These are phyloP conservation scores for Episyrphus balteatus DNA, from an alignment of 1,140 invertebrate genomes.

Conservation along the genomic window DNA sequence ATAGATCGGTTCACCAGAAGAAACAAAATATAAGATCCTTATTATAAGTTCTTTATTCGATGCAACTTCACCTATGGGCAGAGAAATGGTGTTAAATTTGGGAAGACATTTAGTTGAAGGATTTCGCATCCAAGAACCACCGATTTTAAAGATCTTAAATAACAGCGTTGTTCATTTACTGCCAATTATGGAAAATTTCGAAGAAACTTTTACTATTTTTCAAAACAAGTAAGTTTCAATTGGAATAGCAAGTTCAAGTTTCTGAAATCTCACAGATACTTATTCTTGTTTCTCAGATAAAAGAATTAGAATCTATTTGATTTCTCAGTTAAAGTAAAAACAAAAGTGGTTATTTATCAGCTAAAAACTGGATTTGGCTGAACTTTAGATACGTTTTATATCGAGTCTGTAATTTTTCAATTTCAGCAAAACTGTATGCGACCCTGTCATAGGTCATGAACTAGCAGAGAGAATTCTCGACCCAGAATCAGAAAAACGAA, in stretches of 20 bases:
- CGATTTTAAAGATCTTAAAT: slow-evolving; percentile 51
- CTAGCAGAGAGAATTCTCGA: slow-evolving; percentile 26
- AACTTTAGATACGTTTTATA: too few relatives aligned
- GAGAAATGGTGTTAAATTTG: slow-evolving; percentile 73
- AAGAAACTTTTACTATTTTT: slow-evolving; percentile 19
- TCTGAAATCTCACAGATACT: too few relatives aligned
- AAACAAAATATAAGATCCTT: slow-evolving; percentile 68
- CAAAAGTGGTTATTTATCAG: too few relatives aligned
- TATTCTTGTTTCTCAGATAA: too few relatives aligned
- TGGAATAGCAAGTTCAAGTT: too few relatives aligned
- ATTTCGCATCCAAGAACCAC: slow-evolving; percentile 50
- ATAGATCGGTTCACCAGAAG: slow-evolving; percentile 59
- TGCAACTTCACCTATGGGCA: slow-evolving; percentile 62
- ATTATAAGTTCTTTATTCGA: slow-evolving; percentile 75
- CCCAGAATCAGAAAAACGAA: slow-evolving; percentile 17
- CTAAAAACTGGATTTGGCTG: too few relatives aligned
- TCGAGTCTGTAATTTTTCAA: background rate
- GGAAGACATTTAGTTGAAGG: slow-evolving; percentile 68
- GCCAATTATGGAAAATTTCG: slow-evolving; percentile 39
- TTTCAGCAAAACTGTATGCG: slow-evolving; percentile 24
- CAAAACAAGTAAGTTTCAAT: slow-evolving; percentile 22
- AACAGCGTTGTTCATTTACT: slow-evolving; percentile 70
- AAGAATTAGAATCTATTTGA: too few relatives aligned
- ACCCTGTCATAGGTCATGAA: slow-evolving; percentile 26
- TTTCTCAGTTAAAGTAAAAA: too few relatives aligned